These are phyloP conservation scores for Gephyroberyx darwinii DNA, from an alignment of 2,797 vertebrate species.

Conservation along the genomic window DNA sequence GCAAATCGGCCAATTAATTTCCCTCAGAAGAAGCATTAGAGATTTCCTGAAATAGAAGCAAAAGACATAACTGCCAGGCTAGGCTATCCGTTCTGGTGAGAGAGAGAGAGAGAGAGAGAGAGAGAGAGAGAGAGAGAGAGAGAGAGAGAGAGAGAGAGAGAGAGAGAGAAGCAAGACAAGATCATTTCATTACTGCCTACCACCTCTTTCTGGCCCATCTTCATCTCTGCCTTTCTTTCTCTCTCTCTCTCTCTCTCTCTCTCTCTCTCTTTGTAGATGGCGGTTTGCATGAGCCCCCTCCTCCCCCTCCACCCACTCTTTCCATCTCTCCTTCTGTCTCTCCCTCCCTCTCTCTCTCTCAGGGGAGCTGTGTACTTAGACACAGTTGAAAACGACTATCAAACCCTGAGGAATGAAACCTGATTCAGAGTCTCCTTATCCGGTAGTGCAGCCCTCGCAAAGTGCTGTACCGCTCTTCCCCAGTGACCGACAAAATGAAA, in stretches of 20 bases:
- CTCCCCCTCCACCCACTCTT: constrained; percentile 1
- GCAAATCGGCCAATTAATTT: constrained; percentile 28
- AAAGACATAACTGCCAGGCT: background rate
- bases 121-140: background rate
- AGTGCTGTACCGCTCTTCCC: constrained; percentile 55
- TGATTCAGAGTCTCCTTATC: constrained; percentile 72
- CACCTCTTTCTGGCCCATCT: constrained; percentile 1
- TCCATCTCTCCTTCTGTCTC: no score
- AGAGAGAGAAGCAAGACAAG: background rate
- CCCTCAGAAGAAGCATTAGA: background rate
- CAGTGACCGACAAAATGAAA: constrained; percentile 65
- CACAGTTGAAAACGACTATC: constrained; percentile 74
- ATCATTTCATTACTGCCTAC: constrained; percentile 12
- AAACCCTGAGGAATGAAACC: constrained; percentile 67
- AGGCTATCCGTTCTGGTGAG: background rate
- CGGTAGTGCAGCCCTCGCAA: constrained; percentile 41
- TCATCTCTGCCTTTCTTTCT: constrained; percentile 16
- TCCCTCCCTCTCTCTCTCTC: constrained; percentile 49
- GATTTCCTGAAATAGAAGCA: background rate
- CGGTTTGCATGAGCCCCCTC: constrained; percentile 37
- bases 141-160: constrained; percentile 3
- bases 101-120: background rate
- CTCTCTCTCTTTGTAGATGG: constrained; percentile 41
- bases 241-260: constrained; percentile 14
- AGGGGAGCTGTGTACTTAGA: constrained; percentile 71